phyloP scores from a whole-genome alignment of 2,888 invertebrate species.

The Noctua pronuba region DNA sequence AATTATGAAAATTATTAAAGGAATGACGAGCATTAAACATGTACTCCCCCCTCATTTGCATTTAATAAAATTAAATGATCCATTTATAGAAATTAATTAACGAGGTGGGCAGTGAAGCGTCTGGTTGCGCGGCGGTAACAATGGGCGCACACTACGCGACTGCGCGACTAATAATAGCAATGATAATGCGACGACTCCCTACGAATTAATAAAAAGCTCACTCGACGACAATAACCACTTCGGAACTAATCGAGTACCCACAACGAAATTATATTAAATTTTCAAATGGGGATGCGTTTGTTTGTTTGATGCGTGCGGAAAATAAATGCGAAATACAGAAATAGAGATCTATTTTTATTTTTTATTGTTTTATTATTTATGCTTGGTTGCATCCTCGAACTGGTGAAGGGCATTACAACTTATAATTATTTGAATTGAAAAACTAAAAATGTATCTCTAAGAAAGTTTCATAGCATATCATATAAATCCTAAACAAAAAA shows the following conservation, averaged over 20 bases:
- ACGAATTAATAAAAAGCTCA: constrained; percentile 89
- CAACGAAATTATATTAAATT: constrained; percentile 85
- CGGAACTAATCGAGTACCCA: constrained; percentile 86
- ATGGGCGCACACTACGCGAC: constrained; percentile 74
- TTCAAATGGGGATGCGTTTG: constrained; percentile 75
- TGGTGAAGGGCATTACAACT: not conserved
- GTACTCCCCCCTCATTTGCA: constrained; percentile 89
- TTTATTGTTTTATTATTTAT: constrained; percentile 11
- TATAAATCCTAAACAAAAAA: not conserved
- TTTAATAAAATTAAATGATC: constrained; percentile 90
- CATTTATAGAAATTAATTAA: constrained; percentile 90
- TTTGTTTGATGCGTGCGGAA: constrained; percentile 62
- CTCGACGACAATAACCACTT: constrained; percentile 88
- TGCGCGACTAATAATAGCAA: constrained; percentile 80
- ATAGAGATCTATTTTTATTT: constrained; percentile 25
- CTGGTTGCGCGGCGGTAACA: constrained; percentile 74
- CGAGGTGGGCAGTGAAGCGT: constrained; percentile 88
- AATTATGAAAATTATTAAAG: constrained; percentile 74
- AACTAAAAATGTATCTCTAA: not conserved
- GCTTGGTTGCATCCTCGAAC: not conserved
- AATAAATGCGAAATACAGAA: constrained; percentile 58
- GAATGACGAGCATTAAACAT: constrained; percentile 76
- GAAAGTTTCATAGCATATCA: not conserved
- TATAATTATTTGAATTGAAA: not conserved
- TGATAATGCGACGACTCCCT: constrained; percentile 87